Evolutionary conservation across 2,113 vertebrate genomes (phyloP), one percentile per base, ranked within the genome.

Genomic region (Chaetops frenatus): DNA sequence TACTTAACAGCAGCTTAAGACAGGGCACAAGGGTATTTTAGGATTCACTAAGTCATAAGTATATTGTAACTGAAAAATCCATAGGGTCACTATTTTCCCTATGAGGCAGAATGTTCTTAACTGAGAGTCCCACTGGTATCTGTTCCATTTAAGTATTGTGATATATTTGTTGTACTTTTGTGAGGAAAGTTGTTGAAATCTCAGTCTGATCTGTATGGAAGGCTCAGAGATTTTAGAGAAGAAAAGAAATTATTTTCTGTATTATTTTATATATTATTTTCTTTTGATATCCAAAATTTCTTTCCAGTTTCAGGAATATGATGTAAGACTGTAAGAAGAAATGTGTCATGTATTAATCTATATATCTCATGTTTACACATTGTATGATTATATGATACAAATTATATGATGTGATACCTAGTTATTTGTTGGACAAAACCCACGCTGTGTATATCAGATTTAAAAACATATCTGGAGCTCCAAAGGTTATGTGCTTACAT

Each of bases 251-350:
- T 40, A 21, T 64, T 84, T 86, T 60, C 20, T 24, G 10, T 12
- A 24, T 70, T 47, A 23, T 60, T 81, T 86, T 73, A 14, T 21
- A 7, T 31, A 36, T 56, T 64, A 25, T 35, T 20, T 54, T 58
- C 6, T 76, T 25, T 60, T 23, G 12, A 24, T 72, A 31, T 7
- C 8, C 9, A 92, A 81, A 89, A 91, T 91, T 81, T 93, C 33
- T 81, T 95, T 94, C 64, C 71, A 82, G 57, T 93, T 95, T 97
- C 82, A 92, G 84, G 62, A 92, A 72, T 95, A 36, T 77, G 81
- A 89, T 58, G 66, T 90, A 94, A 94, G 91, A 60, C 77, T 96
- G 69, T 76, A 94, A 57, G 47, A 64, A 94, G 70, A 96, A 95
- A 96, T 92, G 62, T 88, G 81, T 95, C 64, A 35, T 67, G 12